A percentile compares a stretch with the other conserved stretches of the same genome.
These are phyloP conservation scores for Drosophila gaucha DNA, from an alignment of 2,888 invertebrate genomes.

Conservation along the genomic window DNA sequence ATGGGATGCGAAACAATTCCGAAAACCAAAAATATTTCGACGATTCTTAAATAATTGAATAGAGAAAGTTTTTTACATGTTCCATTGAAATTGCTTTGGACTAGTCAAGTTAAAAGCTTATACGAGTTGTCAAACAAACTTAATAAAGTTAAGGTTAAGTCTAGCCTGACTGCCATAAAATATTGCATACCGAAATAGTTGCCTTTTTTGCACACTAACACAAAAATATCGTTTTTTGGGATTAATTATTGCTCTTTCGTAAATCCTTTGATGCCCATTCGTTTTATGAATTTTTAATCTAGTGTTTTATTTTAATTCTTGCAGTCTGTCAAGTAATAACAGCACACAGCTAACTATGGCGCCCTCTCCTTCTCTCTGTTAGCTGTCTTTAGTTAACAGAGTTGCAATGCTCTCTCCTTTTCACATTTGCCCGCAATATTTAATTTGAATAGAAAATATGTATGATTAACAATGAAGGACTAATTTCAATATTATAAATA, in stretches of 20 bases:
- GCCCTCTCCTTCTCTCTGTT: constrained; percentile 19
- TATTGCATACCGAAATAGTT: not conserved
- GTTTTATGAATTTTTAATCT: constrained; percentile 31
- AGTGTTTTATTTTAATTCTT: constrained; percentile 21
- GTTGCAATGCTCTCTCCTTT: constrained; percentile 13
- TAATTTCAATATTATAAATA: not conserved
- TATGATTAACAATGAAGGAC: too few species aligned
- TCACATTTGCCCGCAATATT: constrained; percentile 28
- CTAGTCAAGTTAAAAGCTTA: not conserved
- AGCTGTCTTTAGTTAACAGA: constrained; percentile 16
- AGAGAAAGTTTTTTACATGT: constrained; percentile 1
- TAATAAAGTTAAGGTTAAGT: not conserved
- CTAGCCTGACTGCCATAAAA: not conserved
- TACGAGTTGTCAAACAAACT: not conserved
- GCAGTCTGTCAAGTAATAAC: constrained; percentile 5
- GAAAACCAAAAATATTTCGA: constrained; percentile 16
- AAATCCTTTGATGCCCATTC: constrained; percentile 1
- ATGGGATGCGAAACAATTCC: constrained; percentile 20
- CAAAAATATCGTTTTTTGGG: not conserved
- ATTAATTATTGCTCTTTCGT: constrained; percentile 5
- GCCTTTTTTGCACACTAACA: not conserved
- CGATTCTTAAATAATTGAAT: constrained; percentile 38
- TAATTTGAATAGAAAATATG: not conserved
- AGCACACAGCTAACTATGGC: constrained; percentile 11
- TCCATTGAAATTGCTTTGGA: not conserved